Evolutionary conservation across 2,113 vertebrate genomes (phyloP).

Genomic region (Fregetta grallaria): DNA sequence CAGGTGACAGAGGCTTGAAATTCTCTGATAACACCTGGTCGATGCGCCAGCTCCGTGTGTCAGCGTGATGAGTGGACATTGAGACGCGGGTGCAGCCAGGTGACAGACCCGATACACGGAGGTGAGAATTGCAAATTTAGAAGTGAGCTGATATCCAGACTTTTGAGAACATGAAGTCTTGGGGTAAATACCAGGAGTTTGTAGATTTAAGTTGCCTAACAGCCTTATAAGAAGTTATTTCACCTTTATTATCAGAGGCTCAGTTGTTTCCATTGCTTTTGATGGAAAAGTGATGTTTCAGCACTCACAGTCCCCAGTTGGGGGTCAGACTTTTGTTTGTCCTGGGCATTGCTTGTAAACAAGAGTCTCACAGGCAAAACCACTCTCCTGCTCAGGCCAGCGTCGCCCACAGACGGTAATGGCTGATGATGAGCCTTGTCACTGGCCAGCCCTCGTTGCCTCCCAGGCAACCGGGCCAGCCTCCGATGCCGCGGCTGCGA

Average conservation of each 20-base stretch:
- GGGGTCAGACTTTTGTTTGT: too few species aligned
- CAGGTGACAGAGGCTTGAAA: too few species aligned
- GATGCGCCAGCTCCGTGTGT: neutral
- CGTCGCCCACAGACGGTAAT: rapidly evolving
- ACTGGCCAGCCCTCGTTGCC: rapidly evolving
- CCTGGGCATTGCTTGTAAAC: neutral
- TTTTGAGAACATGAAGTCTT: neutral
- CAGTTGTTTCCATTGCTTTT: neutral
- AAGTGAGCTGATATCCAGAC: neutral
- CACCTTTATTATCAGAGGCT: neutral
- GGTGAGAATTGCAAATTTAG: too few species aligned
- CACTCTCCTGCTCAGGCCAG: neutral
- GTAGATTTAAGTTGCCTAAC: neutral
- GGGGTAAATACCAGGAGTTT: neutral
- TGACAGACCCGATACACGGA: neutral
- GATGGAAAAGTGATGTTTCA: neutral
- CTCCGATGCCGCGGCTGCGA: neutral
- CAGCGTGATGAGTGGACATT: rapidly evolving
- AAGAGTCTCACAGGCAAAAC: neutral
- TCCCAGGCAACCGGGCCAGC: neutral
- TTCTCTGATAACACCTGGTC: too few species aligned
- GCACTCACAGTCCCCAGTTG: neutral
- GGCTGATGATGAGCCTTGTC: neutral
- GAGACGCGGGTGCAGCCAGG: neutral
- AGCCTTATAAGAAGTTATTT: neutral